Base-by-base conservation (phyloP, 1,140 invertebrate genomes). In the Ostrea denselamellosa region DNA sequence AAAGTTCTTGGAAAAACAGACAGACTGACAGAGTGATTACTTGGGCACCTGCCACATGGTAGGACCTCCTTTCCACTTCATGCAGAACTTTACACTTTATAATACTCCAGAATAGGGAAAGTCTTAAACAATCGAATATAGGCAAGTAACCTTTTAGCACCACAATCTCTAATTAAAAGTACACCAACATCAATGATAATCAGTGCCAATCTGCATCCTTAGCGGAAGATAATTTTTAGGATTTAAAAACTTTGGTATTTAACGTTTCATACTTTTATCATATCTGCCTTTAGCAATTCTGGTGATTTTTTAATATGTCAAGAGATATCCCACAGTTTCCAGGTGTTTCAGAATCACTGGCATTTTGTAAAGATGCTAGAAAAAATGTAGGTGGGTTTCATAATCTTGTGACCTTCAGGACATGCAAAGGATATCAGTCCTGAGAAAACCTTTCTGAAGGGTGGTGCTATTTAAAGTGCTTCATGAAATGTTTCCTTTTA, bases 221-320 rank as follows among this genome's bases (percentile, higher is more conserved):
- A 28, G 68, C 68, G 28, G 28, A 25, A 28, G 25, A 25, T 28
- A 17, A 28, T 77, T 77, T 77, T 77, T 25, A 28, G 25, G 25
- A 14, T 34, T 14, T 34, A 77, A 77, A 77, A 28, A 28, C 68
- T 28, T 5, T 77, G 22, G 68, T 34, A 77, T 77, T 77, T 77
- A 77, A 77, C 25, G 28, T 44, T 77, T 77, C n/a, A 62, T 62
- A 62, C n/a, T n/a, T 62, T 62, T 77, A 77, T 77, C 68, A 77
- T 77, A 77, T 28, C 68, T 34, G 68, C 68, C 68, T 77, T 77
- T 77, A 34, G 68, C 68, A 34, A 10, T 28, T 77, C 9, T 77
- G 0, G 22, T 28, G 25, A 25, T 10, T 77, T 77, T 77, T 77
- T 28, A 68, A 77, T 77, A 77, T 77, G 22, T 34, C 28, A 25